Conservation (phyloP, 1,140 invertebrate species). For the Hyles euphorbiae region DNA sequence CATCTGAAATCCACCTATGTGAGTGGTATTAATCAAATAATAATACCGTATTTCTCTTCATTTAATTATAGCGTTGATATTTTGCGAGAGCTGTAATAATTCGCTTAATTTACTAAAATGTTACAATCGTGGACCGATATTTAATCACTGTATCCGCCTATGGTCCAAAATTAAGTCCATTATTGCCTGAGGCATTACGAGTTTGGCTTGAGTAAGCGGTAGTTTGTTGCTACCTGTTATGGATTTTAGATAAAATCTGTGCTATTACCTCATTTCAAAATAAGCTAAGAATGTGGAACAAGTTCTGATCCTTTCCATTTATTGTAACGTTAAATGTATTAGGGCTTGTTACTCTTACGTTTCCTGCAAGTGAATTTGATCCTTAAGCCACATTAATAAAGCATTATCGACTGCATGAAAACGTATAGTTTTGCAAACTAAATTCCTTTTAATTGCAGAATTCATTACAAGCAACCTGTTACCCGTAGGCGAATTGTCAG, state of each 20-base stretch:
- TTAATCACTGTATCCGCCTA: no score
- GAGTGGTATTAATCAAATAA: neutral
- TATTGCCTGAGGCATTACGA: neutral
- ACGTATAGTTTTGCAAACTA: conserved; percentile 7
- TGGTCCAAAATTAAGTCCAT: no score
- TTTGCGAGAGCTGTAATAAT: no score
- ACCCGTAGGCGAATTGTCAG: conserved; percentile 22
- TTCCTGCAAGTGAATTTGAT: conserved; percentile 3
- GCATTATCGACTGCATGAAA: neutral
- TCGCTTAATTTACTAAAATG: no score
- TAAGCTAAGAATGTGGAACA: conserved; percentile 1
- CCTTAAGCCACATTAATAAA: conserved; percentile 2
- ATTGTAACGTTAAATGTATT: conserved; percentile 12
- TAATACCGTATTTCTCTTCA: no score
- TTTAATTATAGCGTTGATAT: neutral
- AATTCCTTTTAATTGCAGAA: conserved; percentile 23
- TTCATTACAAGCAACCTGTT: conserved; percentile 24
- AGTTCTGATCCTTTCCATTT: conserved; percentile 21
- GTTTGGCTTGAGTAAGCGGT: neutral
- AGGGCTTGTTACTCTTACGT: no score
- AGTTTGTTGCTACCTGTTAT: neutral
- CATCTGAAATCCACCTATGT: conserved; percentile 6
- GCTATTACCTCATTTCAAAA: no score
- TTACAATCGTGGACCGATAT: no score
- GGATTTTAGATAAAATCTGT: no score